Percentiles rank a stretch among this genome's conserved stretches.
Evolutionary conservation across 2,113 vertebrate species (phyloP).

Genomic region (Pluvialis apricaria): DNA sequence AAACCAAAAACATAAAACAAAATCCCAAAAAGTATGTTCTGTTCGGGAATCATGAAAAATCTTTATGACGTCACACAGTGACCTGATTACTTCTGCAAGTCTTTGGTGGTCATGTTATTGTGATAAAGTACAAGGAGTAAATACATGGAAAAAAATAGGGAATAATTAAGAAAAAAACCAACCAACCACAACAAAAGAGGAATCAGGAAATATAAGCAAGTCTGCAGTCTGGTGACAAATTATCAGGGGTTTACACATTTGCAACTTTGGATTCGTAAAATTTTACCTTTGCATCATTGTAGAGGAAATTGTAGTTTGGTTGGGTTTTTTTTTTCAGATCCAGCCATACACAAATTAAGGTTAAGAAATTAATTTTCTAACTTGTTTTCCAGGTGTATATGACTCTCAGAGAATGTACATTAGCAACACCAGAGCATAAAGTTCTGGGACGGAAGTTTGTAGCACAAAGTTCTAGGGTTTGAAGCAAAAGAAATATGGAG

Average conservation of each 20-base stretch:
- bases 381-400: not conserved
- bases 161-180: not conserved
- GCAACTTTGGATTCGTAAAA: not conserved
- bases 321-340: not conserved
- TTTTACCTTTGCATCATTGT: not conserved
- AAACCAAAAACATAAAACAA: not conserved
- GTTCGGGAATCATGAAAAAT: not conserved
- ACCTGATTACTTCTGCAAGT: not conserved
- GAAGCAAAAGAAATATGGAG: not conserved
- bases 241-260: not conserved
- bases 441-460: not conserved
- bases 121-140: not conserved
- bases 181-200: not conserved
- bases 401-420: not conserved
- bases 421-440: not conserved
- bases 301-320: rapidly evolving
- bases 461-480: not conserved
- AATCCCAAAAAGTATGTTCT: not conserved
- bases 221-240: not conserved
- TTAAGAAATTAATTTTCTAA: not conserved
- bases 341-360: not conserved
- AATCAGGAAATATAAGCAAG: not conserved
- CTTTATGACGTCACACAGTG: not conserved
- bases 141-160: not conserved
- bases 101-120: not conserved